Conservation (phyloP, 1,140 invertebrate species). For the Venustaconcha ellipsiformis region DNA sequence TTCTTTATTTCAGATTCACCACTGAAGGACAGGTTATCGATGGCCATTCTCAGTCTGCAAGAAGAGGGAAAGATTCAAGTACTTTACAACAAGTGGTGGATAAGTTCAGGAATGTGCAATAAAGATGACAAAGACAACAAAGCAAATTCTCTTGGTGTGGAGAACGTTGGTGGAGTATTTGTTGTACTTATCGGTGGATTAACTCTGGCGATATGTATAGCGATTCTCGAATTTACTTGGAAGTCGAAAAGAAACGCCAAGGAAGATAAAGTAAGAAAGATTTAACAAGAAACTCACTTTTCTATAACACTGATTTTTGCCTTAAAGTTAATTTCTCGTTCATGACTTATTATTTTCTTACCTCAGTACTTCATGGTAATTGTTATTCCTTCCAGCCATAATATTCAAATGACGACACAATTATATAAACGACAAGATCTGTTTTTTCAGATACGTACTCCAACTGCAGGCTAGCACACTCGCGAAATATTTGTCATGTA, state of each 20-base stretch:
- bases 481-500: no score
- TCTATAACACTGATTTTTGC: no score
- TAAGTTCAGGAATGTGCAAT: constrained; percentile 85
- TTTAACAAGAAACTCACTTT: not conserved
- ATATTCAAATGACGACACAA: no score
- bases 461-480: no score
- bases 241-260: constrained; percentile 92
- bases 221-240: constrained; percentile 95
- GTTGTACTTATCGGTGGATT: constrained; percentile 94
- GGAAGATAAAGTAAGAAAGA: constrained; percentile 79
- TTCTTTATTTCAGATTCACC: constrained; percentile 77
- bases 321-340: no score
- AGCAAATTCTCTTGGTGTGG: constrained; percentile 91
- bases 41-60: no score
- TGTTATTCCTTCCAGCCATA: no score
- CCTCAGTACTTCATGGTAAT: no score
- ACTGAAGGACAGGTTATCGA: constrained; percentile 94
- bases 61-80: constrained; percentile 92
- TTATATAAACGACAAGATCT: no score
- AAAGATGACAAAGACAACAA: constrained; percentile 94
- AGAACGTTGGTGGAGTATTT: constrained; percentile 96
- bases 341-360: no score
- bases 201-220: constrained; percentile 89
- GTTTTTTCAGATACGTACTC: no score
- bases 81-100: constrained; percentile 98